Conservation (phyloP, 1,140 invertebrate species). For the Stratiolaelaps scimitus region DNA sequence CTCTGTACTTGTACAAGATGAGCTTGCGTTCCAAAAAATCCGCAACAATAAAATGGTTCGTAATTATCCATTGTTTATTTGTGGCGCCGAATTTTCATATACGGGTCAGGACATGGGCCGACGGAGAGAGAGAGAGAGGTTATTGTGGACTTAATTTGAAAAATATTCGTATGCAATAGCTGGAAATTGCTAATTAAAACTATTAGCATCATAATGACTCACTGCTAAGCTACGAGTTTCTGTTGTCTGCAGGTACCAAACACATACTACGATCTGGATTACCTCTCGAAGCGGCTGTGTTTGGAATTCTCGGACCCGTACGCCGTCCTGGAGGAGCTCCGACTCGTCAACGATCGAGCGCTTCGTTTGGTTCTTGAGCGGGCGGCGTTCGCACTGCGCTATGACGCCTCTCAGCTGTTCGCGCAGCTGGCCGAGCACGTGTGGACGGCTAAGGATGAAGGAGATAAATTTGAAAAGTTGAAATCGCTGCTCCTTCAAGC, state of each 20-base stretch:
- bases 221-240: too few relatives aligned
- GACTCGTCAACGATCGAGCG: neutral
- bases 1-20: conserved; percentile 15
- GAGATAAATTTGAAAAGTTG: conserved; percentile 40
- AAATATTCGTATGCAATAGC: too few relatives aligned
- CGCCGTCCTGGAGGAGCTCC: conserved; percentile 19
- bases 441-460: conserved; percentile 37
- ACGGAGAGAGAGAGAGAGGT: too few relatives aligned
- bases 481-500: conserved; percentile 39
- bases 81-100: too few relatives aligned
- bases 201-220: too few relatives aligned
- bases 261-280: conserved; percentile 20
- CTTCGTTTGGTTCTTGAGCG: conserved; percentile 53
- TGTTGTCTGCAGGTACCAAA: neutral
- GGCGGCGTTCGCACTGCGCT: conserved; percentile 53
- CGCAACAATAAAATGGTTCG: conserved; percentile 22
- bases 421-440: conserved; percentile 52
- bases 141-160: too few relatives aligned
- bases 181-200: too few relatives aligned
- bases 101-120: too few relatives aligned
- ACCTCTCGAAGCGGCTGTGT: neutral
- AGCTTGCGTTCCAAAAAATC: conserved; percentile 8
- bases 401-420: conserved; percentile 60
- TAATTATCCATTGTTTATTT: too few relatives aligned
- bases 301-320: conserved; percentile 14